These are phyloP conservation scores for Therioaphis trifolii DNA, from an alignment of 2,888 invertebrate species.

Conservation along the genomic window DNA sequence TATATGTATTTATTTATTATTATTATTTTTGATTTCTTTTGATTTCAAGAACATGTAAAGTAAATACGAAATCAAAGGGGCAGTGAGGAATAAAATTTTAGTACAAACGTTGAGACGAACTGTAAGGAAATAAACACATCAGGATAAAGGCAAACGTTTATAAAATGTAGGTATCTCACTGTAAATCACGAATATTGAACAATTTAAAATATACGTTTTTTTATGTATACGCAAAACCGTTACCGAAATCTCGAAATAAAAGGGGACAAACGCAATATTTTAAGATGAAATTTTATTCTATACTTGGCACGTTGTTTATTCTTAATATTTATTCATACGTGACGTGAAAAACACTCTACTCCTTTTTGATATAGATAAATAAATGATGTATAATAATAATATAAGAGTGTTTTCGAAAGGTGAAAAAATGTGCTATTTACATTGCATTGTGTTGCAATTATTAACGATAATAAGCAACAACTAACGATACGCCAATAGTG, in stretches of 20 bases:
- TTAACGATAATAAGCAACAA: no score
- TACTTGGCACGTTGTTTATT: neutral
- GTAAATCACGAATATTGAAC: slow-evolving; percentile 30
- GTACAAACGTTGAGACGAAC: neutral
- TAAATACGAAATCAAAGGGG: neutral
- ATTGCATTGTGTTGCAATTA: no score
- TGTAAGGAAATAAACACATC: neutral
- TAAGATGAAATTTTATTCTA: neutral
- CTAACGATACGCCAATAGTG: no score
- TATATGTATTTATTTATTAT: no score
- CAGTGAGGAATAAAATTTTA: neutral
- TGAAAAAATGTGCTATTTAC: no score
- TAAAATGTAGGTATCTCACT: neutral
- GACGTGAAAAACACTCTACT: neutral
- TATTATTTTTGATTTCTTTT: no score
- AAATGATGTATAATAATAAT: neutral
- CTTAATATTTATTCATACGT: slow-evolving; percentile 29
- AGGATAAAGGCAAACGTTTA: neutral
- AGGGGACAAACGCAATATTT: neutral
- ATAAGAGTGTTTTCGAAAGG: no score
- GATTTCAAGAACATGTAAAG: neutral
- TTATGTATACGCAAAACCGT: neutral
- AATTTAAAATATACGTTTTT: neutral
- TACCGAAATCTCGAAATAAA: slow-evolving; percentile 14
- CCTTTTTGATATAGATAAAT: neutral